Base-by-base conservation (phyloP, 1,140 invertebrate genomes). In the Bombus superbus region DNA sequence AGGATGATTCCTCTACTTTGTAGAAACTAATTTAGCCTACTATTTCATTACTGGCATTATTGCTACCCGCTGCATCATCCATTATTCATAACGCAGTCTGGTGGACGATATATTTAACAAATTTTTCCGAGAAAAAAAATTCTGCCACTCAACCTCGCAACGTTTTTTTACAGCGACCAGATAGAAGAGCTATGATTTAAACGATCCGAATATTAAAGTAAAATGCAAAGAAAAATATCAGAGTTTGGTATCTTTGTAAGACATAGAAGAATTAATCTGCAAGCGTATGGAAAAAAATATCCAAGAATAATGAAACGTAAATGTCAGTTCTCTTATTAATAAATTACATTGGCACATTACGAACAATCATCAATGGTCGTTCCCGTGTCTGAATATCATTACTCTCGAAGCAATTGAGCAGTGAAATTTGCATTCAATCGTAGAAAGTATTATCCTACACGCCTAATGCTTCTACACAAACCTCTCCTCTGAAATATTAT, bases 371-470 rank as follows among this genome's bases (percentile, higher is more conserved):
- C 66, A n/a, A 79, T 74, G 42, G 32, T 42, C 66, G 42, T 75
- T 81, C n/a, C 32, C 40, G 13, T 47, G 40, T 74, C 53, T 79
- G 75, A 84, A 79, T 84, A 72, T 38, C 66, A 84, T 84, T 84
- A 84, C 42, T 62, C 75, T 9, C 53, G 28, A 42, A 62, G 64
- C 76, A 84, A 84, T 71, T 79, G 82, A 79, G 47, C 13, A 62
- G 82, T 35, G 38, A 84, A 78, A 84, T 84, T 84, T 84, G 82
- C 82, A 84, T 84, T 84, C 82, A 84, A 84, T 84, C 64, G 82
- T 84, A 79, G 82, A 84, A 84, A 84, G 75, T 72, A 62, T 59
- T 84, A 84, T 72, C 47, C 44, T 35, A 35, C 38, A 72, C 66
- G 76, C 82, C 82, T 84, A 79, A 62, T 71, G 66, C 47, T 62